These are phyloP conservation scores for Festucalex cinctus DNA, from an alignment of 2,113 vertebrate species.

Conservation along the genomic window DNA sequence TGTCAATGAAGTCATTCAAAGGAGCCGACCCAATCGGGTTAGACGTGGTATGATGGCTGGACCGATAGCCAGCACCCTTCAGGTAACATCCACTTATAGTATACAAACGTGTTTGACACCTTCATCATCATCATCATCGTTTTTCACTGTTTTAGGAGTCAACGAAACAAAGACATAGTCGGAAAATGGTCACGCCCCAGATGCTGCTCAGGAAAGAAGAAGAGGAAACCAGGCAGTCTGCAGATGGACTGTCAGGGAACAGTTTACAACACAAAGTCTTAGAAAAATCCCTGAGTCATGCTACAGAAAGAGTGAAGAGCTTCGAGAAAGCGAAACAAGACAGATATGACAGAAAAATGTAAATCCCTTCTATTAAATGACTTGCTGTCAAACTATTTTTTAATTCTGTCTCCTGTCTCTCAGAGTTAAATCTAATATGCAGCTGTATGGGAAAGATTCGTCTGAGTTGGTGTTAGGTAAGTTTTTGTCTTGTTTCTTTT, in stretches of 20 bases:
- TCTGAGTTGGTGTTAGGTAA: slow-evolving; percentile 78
- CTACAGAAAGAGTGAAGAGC: slow-evolving; percentile 20
- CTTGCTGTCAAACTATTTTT: background rate
- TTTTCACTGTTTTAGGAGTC: slow-evolving; percentile 68
- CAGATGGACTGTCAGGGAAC: slow-evolving; percentile 2
- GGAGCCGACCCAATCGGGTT: slow-evolving; percentile 68
- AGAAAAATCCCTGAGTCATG: slow-evolving; percentile 10
- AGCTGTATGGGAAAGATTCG: slow-evolving; percentile 41
- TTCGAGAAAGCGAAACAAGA: slow-evolving; percentile 24
- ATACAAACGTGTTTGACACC: background rate
- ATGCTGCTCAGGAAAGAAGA: slow-evolving; percentile 39
- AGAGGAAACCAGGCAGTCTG: slow-evolving; percentile 10
- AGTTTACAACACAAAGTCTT: slow-evolving; percentile 16
- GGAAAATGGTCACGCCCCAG: slow-evolving; percentile 35
- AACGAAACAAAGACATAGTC: slow-evolving; percentile 67
- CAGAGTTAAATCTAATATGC: slow-evolving; percentile 62
- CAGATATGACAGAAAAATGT: slow-evolving; percentile 35
- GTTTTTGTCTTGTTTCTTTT: background rate
- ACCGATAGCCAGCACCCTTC: slow-evolving; percentile 68
- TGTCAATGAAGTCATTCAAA: slow-evolving; percentile 59
- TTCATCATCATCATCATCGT: background rate
- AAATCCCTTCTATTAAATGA: slow-evolving; percentile 17
- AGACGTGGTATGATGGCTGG: slow-evolving; percentile 81
- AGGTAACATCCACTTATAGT: slow-evolving; percentile 59
- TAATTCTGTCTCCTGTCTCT: slow-evolving; percentile 18